Conservation (phyloP, 2,797 vertebrate genomes). For the Orientallactaga sibirica region DNA sequence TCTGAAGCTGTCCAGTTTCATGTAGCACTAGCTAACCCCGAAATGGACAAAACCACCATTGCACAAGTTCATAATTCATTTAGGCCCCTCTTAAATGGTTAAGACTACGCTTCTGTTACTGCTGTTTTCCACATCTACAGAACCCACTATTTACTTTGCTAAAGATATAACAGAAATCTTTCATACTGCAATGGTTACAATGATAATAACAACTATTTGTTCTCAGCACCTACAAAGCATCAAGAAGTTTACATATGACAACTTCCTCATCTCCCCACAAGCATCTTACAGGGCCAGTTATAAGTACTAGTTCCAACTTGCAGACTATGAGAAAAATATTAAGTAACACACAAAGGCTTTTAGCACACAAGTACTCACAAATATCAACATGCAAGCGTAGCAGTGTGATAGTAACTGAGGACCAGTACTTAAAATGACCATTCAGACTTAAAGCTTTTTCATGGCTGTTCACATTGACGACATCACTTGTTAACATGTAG, state of each 20-base stretch:
- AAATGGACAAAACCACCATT: not conserved
- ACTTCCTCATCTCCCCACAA: not conserved
- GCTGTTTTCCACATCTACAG: not conserved
- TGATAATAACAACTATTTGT: not conserved
- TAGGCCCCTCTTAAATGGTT: not conserved
- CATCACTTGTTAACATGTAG: not conserved
- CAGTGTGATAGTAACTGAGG: not conserved
- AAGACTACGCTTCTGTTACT: not conserved
- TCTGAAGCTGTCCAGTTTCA: not conserved
- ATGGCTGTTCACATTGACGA: not conserved
- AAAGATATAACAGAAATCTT: slow-evolving; percentile 12
- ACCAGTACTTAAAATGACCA: not conserved
- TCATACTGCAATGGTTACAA: not conserved
- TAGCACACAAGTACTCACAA: not conserved
- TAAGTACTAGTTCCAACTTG: not conserved
- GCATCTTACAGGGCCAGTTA: not conserved
- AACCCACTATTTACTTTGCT: not conserved
- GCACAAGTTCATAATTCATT: not conserved
- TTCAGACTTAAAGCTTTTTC: slow-evolving; percentile 7
- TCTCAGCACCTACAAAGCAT: not conserved
- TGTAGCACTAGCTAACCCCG: not conserved
- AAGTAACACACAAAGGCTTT: not conserved
- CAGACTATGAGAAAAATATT: not conserved
- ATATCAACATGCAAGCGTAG: not conserved
- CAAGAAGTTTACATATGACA: not conserved